These are phyloP conservation scores for Pogonomyrmex barbatus DNA, from an alignment of 1,140 invertebrate genomes.

Conservation along the genomic window DNA sequence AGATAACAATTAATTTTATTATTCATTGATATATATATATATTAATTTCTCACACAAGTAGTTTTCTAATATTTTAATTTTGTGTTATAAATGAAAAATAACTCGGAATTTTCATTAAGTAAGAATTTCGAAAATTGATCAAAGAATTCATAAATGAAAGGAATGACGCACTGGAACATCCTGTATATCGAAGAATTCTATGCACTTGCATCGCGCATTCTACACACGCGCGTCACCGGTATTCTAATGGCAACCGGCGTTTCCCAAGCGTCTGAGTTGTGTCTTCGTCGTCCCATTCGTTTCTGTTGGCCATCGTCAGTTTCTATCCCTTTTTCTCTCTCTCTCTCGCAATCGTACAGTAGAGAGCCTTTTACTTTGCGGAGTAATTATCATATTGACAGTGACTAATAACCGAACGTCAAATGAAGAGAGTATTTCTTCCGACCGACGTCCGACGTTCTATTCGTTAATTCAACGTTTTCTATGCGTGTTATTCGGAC, in stretches of 20 bases:
- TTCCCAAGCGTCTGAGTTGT: constrained; percentile 44
- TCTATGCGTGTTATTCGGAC: neutral
- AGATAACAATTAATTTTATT: too few relatives aligned
- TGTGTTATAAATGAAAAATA: neutral
- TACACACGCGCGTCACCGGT: constrained; percentile 52
- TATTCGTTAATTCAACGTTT: neutral
- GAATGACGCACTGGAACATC: neutral
- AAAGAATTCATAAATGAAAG: neutral
- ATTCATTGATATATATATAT: too few relatives aligned
- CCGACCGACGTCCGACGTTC: neutral
- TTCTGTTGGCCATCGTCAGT: constrained; percentile 10
- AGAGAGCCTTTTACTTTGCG: neutral
- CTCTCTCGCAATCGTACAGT: constrained; percentile 12
- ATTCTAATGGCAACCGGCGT: constrained; percentile 58
- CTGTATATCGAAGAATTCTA: constrained; percentile 52
- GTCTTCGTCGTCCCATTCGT: constrained; percentile 37
- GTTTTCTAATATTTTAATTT: neutral
- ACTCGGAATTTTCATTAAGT: constrained; percentile 17
- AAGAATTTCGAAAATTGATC: constrained; percentile 15
- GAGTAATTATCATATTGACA: constrained; percentile 49
- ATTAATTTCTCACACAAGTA: neutral
- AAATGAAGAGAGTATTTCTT: constrained; percentile 25
- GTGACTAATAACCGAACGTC: constrained; percentile 26
- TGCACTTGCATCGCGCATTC: constrained; percentile 54
- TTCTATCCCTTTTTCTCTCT: constrained; percentile 6